phyloP scores from a whole-genome alignment of 2,888 invertebrate genomes.

The Timema cristinae region DNA sequence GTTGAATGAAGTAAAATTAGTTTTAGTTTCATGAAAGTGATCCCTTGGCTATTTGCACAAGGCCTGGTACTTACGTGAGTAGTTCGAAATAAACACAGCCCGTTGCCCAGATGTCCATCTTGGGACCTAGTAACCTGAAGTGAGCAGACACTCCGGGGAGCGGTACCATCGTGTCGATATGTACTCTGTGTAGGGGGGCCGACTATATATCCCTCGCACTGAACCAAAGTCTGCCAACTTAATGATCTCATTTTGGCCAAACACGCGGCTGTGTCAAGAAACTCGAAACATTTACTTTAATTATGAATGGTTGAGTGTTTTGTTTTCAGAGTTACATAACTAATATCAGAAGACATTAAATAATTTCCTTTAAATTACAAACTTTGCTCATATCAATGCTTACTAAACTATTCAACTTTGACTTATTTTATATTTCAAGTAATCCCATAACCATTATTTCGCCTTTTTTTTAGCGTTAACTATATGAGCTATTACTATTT shows the following conservation, averaged over 20 bases:
- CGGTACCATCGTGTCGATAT: slow-evolving; percentile 68
- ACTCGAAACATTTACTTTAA: too few species aligned
- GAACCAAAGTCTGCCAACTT: slow-evolving; percentile 64
- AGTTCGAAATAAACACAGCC: slow-evolving; percentile 69
- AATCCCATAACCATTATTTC: too few species aligned
- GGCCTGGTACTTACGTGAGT: slow-evolving; percentile 48
- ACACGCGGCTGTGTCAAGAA: too few species aligned
- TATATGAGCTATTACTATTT: too few species aligned
- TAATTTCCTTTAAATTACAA: too few species aligned
- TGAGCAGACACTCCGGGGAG: slow-evolving; percentile 64
- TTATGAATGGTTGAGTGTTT: too few species aligned
- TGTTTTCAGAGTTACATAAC: too few species aligned
- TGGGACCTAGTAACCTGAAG: slow-evolving; percentile 63
- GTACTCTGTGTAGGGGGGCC: slow-evolving; percentile 63
- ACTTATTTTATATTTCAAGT: too few species aligned
- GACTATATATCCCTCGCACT: slow-evolving; percentile 55
- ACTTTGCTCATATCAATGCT: too few species aligned
- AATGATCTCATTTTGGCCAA: slow-evolving; percentile 40
- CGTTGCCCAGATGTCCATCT: slow-evolving; percentile 68
- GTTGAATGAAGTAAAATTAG: neutral
- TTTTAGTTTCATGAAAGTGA: neutral
- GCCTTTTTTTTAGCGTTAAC: too few species aligned
- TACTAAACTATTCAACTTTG: too few species aligned
- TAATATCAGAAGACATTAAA: too few species aligned
- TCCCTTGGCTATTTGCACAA: neutral